A percentile compares a stretch with the other conserved stretches of the same genome.
phyloP scores from a whole-genome alignment of 2,113 vertebrate genomes.

The Zapus hudsonius region DNA sequence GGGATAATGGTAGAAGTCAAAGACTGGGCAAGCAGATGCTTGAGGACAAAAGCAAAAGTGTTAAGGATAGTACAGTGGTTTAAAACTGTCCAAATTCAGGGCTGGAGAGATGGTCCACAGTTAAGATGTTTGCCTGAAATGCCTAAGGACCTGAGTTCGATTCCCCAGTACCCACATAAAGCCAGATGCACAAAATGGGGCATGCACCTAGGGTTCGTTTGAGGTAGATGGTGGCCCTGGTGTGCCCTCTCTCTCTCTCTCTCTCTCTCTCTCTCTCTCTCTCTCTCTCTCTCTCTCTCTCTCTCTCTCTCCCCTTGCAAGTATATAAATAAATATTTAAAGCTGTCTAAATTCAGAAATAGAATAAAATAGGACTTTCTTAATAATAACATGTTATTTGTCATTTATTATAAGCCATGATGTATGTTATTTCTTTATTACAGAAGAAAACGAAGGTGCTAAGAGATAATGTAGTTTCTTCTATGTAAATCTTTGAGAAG shows the following conservation, averaged over 20 bases:
- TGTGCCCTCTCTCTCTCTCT: too few species aligned
- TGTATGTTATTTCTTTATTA: neutral
- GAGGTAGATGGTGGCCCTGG: too few species aligned
- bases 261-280: too few species aligned
- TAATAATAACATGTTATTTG: neutral
- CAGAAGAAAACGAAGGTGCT: neutral
- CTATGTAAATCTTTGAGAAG: neutral
- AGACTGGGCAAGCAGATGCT: neutral
- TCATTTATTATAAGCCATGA: neutral
- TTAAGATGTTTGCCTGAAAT: too few species aligned
- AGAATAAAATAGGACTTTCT: neutral
- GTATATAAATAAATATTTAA: too few species aligned
- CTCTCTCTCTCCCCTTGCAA: too few species aligned
- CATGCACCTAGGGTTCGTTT: too few species aligned
- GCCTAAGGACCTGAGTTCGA: too few species aligned
- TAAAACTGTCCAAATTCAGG: neutral
- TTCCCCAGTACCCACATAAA: too few species aligned
- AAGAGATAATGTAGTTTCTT: neutral
- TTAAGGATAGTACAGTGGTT: neutral
- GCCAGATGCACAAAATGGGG: too few species aligned
- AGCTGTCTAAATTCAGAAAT: neutral
- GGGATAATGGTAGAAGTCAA: neutral
- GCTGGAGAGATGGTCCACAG: too few species aligned
- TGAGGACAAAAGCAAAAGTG: neutral
- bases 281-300: too few species aligned